A percentile compares a stretch with the other conserved stretches of the same genome.
These are phyloP conservation scores for Sinocyclocheilus anophthalmus DNA, from an alignment of 2,113 vertebrate species.

Conservation along the genomic window DNA sequence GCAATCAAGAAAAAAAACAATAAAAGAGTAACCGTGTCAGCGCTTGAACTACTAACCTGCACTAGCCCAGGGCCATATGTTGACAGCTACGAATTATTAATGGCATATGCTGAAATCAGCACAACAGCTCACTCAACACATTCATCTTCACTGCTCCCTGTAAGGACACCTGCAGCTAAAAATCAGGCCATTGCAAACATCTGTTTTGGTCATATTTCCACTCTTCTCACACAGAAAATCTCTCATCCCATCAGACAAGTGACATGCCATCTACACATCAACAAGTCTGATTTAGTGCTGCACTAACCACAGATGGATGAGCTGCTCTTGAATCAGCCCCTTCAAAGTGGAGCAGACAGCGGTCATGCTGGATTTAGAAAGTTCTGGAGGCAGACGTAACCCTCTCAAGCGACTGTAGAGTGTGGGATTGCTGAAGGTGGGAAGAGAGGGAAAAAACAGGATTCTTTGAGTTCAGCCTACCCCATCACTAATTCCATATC, in stretches of 20 bases:
- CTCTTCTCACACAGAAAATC: conserved; percentile 54
- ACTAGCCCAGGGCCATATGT: background rate
- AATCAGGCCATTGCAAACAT: conserved; percentile 35
- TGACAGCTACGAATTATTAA: conserved; percentile 26
- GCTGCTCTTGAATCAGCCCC: background rate
- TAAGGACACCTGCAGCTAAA: background rate
- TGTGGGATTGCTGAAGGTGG: background rate
- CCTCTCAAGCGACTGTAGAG: conserved; percentile 11
- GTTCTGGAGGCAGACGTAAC: conserved; percentile 28
- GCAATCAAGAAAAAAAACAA: background rate
- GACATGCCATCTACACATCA: conserved; percentile 54
- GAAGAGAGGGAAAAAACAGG: background rate
- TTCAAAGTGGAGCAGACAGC: background rate
- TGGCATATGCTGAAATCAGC: background rate
- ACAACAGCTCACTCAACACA: conserved; percentile 25
- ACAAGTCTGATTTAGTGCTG: conserved; percentile 61
- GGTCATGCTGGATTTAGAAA: conserved; percentile 5
- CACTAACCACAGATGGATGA: conserved; percentile 40
- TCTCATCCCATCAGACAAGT: conserved; percentile 54
- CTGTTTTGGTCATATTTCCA: conserved; percentile 47
- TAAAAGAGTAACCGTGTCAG: background rate
- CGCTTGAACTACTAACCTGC: conserved; percentile 51
- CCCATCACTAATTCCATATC: conserved; percentile 31
- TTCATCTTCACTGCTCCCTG: background rate
- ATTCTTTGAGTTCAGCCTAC: conserved; percentile 19